Percentiles rank a stretch among this genome's conserved stretches.
These are phyloP conservation scores for Meta bourneti DNA, from an alignment of 2,888 invertebrate genomes.

Conservation along the genomic window DNA sequence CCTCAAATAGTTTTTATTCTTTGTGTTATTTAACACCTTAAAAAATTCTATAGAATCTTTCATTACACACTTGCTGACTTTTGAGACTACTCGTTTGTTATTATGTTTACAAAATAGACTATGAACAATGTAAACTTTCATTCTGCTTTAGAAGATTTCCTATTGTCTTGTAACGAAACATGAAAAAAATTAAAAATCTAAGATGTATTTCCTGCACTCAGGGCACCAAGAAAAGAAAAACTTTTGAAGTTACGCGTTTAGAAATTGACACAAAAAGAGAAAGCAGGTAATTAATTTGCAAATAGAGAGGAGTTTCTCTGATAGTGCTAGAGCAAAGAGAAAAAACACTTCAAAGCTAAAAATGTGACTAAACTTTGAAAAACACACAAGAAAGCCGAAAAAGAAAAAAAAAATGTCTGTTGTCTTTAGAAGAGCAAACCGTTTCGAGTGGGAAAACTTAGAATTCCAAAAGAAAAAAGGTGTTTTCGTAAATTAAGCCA, in stretches of 20 bases:
- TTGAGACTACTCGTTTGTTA: neutral
- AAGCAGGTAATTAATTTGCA: neutral
- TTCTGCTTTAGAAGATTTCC: neutral
- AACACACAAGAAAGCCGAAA: neutral
- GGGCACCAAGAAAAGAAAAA: neutral
- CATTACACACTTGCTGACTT: neutral
- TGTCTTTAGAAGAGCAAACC: neutral
- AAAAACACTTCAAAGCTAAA: neutral
- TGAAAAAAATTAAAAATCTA: neutral
- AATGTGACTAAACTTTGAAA: conserved; percentile 1
- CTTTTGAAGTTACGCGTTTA: neutral
- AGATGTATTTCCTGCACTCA: neutral
- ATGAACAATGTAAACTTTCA: neutral
- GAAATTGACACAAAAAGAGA: conserved; percentile 1
- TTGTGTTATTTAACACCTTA: too few relatives aligned
- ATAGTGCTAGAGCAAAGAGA: neutral
- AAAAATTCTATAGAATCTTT: too few relatives aligned
- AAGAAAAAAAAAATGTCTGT: neutral
- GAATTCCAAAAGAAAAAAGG: neutral
- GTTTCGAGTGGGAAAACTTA: neutral
- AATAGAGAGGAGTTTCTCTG: neutral
- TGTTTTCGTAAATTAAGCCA: neutral
- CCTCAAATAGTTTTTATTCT: too few relatives aligned
- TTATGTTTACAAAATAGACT: neutral
- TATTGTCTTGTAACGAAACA: neutral